These are phyloP conservation scores for Muscina levida DNA, from an alignment of 2,888 invertebrate genomes.

Conservation along the genomic window DNA sequence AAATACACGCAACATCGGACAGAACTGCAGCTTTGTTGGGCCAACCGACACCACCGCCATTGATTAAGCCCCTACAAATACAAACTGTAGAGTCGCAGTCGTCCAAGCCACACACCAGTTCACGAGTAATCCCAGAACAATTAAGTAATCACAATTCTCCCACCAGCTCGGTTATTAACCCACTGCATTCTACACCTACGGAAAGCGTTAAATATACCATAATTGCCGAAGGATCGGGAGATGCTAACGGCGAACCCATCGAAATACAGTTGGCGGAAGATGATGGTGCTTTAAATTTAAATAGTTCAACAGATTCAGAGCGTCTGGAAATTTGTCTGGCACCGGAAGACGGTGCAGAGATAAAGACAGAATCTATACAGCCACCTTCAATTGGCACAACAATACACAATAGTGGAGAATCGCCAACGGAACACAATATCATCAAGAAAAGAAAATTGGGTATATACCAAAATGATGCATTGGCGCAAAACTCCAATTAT, in stretches of 20 bases:
- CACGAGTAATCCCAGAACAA: conserved; percentile 35
- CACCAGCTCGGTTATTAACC: conserved; percentile 54
- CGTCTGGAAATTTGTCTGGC: conserved; percentile 74
- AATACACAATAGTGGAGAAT: neutral
- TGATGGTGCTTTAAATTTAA: conserved; percentile 70
- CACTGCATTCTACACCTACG: conserved; percentile 37
- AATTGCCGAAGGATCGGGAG: conserved; percentile 68
- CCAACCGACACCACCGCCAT: conserved; percentile 34
- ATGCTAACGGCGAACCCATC: conserved; percentile 70
- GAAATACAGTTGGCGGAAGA: conserved; percentile 73
- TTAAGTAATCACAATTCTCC: conserved; percentile 34
- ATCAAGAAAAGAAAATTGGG: conserved; percentile 70
- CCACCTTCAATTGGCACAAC: neutral
- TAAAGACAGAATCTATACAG: conserved; percentile 52
- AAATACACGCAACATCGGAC: conserved; percentile 69
- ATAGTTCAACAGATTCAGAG: conserved; percentile 72
- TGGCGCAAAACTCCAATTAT: conserved; percentile 43
- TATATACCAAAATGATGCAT: conserved; percentile 17
- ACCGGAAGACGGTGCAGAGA: conserved; percentile 63
- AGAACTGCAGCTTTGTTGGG: conserved; percentile 44
- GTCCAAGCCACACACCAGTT: conserved; percentile 42
- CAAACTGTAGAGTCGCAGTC: conserved; percentile 45
- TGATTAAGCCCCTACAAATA: conserved; percentile 5
- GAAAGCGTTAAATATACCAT: conserved; percentile 73
- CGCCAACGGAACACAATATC: conserved; percentile 24